Base-by-base conservation (phyloP, 2,797 vertebrate species). In the Phoxinus dragarum region DNA sequence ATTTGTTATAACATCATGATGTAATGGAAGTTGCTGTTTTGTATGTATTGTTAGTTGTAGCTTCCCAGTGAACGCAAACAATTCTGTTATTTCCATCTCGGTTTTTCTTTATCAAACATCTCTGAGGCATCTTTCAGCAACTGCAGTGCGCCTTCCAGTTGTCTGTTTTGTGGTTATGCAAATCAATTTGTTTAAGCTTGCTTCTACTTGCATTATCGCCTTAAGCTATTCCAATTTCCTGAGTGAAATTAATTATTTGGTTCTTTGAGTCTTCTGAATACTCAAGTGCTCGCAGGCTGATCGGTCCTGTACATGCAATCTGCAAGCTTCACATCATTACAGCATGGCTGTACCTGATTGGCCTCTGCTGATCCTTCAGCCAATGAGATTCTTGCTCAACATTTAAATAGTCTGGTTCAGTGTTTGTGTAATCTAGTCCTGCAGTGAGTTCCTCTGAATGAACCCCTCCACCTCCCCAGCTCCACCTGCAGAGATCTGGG, bases 161-260 rank as follows among this genome's bases (percentile, higher is more conserved):
- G 80, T 36, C 64, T 12, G n/a, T 76, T 68, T 68, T 73, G 27
- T 3, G n/a, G 14, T 23, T 80, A 76, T 72, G 64, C 69, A 88
- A 68, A 83, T 85, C 27, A 72, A 42, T 59, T 69, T 27, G 52
- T 76, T 80, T 44, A 52, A 54, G 34, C 47, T 69, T 80, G 76
- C 71, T 71, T 76, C 31, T 34, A 40, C 64, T 42, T 67, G 61
- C 67, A 34, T 76, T 19, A 23, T 80, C 64, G 42, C 71, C 61
- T 49, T 11, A 34, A 82, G 10, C 31, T 40, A 77, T 44, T 78
- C 9, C 11, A 16, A 27, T 16, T 2, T 34, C 16, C 1, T 34
- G 27, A 34, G 31, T 6, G 44, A 10, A 17, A 47, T 27, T 8
- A 72, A 14, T 16, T 1, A 16, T 76, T 76, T 34, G 69, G 40